Conservation (phyloP, 1,140 invertebrate genomes). For the Danaus plexippus region DNA sequence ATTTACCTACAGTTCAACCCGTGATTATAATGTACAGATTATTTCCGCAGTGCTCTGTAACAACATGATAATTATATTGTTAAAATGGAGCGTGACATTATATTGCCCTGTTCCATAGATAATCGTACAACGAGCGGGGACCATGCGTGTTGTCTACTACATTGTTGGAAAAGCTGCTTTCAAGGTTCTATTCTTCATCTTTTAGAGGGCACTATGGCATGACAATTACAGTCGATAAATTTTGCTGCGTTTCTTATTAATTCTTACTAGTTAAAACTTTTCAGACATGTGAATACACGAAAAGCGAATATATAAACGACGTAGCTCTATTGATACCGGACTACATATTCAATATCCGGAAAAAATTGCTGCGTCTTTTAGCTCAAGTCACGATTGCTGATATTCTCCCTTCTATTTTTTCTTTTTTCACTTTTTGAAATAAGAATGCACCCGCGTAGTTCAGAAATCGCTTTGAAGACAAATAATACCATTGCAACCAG, state of each 20-base stretch:
- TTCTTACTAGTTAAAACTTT: conserved; percentile 64
- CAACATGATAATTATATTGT: conserved; percentile 30
- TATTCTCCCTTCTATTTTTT: conserved; percentile 63
- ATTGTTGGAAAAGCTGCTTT: conserved; percentile 72
- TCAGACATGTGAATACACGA: conserved; percentile 67
- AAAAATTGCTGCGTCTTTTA: conserved; percentile 55
- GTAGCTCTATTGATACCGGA: conserved; percentile 56
- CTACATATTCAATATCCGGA: conserved; percentile 44
- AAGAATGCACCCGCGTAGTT: conserved; percentile 66
- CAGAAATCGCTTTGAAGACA: conserved; percentile 52
- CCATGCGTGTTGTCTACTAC: conserved; percentile 69
- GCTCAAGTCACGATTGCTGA: conserved; percentile 64
- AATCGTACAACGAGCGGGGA: conserved; percentile 64
- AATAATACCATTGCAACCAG: conserved; percentile 49
- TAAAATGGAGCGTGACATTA: conserved; percentile 64
- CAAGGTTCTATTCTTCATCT: conserved; percentile 70
- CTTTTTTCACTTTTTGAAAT: conserved; percentile 65
- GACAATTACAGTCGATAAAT: conserved; percentile 68
- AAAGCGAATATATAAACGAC: conserved; percentile 47
- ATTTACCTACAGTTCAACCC: conserved; percentile 23
- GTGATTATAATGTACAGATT: conserved; percentile 18
- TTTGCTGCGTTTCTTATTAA: conserved; percentile 70
- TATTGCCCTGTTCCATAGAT: conserved; percentile 70
- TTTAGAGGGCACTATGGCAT: conserved; percentile 71
- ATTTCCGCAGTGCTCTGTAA: conserved; percentile 17